These are phyloP conservation scores for Heloderma charlesbogerti DNA, from an alignment of 2,113 vertebrate genomes.

Conservation along the genomic window DNA sequence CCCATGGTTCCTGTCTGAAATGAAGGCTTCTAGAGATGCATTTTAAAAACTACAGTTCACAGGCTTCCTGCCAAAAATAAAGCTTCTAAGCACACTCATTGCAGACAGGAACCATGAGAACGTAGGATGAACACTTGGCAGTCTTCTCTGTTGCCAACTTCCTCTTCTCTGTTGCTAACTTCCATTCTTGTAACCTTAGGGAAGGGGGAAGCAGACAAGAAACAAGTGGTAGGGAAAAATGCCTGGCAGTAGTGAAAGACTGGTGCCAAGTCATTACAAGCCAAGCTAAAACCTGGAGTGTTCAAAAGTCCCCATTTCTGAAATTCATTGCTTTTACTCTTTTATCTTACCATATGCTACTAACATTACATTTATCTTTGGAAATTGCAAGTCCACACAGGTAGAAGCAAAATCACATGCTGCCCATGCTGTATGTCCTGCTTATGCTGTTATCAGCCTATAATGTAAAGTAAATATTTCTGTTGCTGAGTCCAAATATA, in stretches of 20 bases:
- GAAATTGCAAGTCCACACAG: not conserved
- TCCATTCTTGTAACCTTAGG: not conserved
- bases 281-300: not conserved
- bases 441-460: not conserved
- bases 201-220: not conserved
- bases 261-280: not conserved
- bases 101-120: not conserved
- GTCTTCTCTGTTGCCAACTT: not conserved
- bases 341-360: not conserved
- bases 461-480: conserved; percentile 2
- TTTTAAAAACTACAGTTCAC: not conserved
- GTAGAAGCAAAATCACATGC: not conserved
- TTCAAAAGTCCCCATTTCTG: not conserved
- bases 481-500: not conserved
- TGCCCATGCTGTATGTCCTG: not conserved
- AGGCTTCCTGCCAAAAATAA: not conserved
- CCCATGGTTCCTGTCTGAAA: not conserved
- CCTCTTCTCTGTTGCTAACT: not conserved
- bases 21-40: not conserved
- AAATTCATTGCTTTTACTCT: not conserved
- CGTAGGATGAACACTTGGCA: not conserved
- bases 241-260: not conserved
- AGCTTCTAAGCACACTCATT: no score
- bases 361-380: not conserved
- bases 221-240: not conserved